A percentile compares a stretch with the other conserved stretches of the same genome.
Conservation (phyloP, 64 coral and sea anemone genomes). For the Porites lutea region DNA sequence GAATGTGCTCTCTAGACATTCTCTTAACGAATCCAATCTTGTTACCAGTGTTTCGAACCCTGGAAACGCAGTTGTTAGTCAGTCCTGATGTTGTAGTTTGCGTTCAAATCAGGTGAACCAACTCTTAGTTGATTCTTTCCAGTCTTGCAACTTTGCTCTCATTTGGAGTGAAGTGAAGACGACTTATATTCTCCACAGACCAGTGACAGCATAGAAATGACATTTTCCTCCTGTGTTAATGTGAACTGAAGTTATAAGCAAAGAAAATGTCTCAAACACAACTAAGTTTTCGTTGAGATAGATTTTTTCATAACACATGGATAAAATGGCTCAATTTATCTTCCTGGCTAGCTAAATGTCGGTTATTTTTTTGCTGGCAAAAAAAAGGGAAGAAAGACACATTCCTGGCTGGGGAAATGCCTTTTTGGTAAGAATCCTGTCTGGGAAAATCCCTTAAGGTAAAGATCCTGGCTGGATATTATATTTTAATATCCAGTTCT, state of each 20-base stretch:
- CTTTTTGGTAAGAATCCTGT: too few relatives aligned
- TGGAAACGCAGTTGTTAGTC: background rate
- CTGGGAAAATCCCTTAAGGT: too few relatives aligned
- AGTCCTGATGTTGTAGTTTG: background rate
- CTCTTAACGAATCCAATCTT: background rate
- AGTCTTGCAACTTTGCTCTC: background rate
- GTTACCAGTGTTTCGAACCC: background rate
- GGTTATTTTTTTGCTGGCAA: background rate
- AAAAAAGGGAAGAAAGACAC: background rate
- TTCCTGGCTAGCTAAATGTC: background rate
- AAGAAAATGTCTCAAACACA: background rate
- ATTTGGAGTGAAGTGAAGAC: too few relatives aligned
- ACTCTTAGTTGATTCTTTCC: background rate
- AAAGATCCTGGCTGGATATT: too few relatives aligned
- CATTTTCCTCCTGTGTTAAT: background rate
- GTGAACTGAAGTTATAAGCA: background rate
- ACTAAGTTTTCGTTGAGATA: background rate
- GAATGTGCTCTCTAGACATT: background rate
- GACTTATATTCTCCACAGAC: too few relatives aligned
- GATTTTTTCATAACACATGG: background rate
- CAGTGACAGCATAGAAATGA: background rate
- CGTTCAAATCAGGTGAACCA: background rate
- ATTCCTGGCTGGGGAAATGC: background rate
- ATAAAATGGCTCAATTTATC: background rate
- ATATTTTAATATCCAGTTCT: too few relatives aligned